A percentile compares a stretch with the other conserved stretches of the same genome.
phyloP scores from a whole-genome alignment of 2,113 vertebrate species.

The Sakesphorus luctuosus region DNA sequence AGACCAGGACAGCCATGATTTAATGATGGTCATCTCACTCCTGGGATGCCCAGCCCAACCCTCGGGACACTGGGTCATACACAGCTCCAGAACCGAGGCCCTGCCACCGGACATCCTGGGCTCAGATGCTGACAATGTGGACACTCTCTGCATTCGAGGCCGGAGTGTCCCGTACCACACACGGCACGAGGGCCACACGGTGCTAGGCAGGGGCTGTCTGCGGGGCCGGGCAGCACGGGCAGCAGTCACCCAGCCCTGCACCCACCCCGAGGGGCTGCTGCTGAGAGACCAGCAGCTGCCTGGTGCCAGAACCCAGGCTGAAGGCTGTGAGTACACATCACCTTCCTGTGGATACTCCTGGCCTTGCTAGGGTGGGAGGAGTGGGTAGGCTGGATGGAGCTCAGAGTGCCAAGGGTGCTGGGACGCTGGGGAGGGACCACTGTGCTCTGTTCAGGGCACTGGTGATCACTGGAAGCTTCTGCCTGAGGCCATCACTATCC shows the following conservation, averaged over 20 bases:
- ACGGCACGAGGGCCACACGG: not conserved
- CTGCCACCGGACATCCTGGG: not conserved
- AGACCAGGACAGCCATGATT: not conserved
- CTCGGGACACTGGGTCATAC: not conserved
- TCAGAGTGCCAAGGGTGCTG: not conserved
- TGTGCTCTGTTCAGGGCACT: too few relatives aligned
- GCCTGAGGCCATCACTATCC: rapidly evolving
- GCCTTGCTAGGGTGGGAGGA: not conserved
- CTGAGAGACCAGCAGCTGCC: not conserved
- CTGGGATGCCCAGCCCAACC: not conserved
- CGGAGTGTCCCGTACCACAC: not conserved
- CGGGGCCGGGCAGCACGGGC: not conserved
- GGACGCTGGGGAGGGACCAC: rapidly evolving
- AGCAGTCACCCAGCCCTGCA: not conserved
- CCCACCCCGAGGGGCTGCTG: not conserved
- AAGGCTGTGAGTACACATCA: constrained; percentile 40
- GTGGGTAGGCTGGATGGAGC: not conserved
- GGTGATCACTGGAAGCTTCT: not conserved
- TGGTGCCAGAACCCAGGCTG: not conserved
- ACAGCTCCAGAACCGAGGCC: not conserved
- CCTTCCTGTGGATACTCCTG: not conserved
- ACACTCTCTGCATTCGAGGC: not conserved
- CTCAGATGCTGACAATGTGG: not conserved
- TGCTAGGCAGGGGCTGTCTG: not conserved
- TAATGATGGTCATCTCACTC: constrained; percentile 13